Conservation (phyloP, 2,888 invertebrate genomes). For the Tiliacea citrago region DNA sequence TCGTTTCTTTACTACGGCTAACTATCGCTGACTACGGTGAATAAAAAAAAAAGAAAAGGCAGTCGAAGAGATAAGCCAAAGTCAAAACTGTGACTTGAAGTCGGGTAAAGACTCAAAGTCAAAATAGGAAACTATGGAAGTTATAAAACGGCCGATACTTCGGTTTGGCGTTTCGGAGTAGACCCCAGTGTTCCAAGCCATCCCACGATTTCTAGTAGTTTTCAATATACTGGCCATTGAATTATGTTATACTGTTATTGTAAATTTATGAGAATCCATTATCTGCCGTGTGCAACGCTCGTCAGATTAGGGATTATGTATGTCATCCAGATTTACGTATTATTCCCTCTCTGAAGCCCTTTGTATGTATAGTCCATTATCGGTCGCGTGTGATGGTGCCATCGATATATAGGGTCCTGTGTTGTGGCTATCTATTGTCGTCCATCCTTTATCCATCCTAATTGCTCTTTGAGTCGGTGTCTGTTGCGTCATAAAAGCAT, state of each 20-base stretch:
- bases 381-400: neutral
- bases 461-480: constrained; percentile 1
- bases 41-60: too few species aligned
- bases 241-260: neutral
- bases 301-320: neutral
- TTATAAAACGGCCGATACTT: too few species aligned
- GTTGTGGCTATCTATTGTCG: neutral
- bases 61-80: too few species aligned
- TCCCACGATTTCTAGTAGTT: neutral
- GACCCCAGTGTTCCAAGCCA: too few species aligned
- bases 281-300: neutral
- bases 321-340: neutral
- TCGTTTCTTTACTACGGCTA: too few species aligned
- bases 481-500: too few species aligned
- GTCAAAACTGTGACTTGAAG: too few species aligned
- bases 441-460: constrained; percentile 8
- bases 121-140: too few species aligned
- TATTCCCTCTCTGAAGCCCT: neutral
- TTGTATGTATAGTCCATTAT: constrained; percentile 7
- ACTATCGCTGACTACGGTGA: too few species aligned
- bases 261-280: neutral
- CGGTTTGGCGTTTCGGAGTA: too few species aligned
- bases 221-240: neutral
- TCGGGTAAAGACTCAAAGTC: too few species aligned
- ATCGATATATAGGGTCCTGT: neutral